Evolutionary conservation across 2,888 invertebrate genomes (phyloP).

Genomic region (Melinaea menophilus): DNA sequence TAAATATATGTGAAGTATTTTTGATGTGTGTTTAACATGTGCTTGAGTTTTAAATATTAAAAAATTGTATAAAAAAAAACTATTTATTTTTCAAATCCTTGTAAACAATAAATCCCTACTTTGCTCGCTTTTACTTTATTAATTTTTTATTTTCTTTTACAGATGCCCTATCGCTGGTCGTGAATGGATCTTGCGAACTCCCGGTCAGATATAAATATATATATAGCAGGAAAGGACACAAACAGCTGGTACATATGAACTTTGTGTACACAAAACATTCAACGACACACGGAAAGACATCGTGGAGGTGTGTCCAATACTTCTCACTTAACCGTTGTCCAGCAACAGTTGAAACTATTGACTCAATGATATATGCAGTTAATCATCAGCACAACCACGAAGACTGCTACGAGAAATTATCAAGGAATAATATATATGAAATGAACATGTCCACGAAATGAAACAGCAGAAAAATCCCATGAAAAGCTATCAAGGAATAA

Average conservation of each 20-base stretch:
- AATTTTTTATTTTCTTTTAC: slow-evolving; percentile 39
- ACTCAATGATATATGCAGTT: slow-evolving; percentile 68
- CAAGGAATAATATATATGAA: slow-evolving; percentile 71
- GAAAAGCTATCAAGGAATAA: too few relatives aligned
- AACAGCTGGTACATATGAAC: slow-evolving; percentile 74
- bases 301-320: slow-evolving; percentile 75
- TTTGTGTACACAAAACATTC: slow-evolving; percentile 76
- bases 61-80: slow-evolving; percentile 17
- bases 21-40: slow-evolving; percentile 32
- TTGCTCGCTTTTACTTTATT: neutral
- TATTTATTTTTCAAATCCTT: neutral
- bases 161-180: slow-evolving; percentile 70
- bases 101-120: neutral
- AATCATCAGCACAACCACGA: slow-evolving; percentile 75
- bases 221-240: slow-evolving; percentile 75
- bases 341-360: slow-evolving; percentile 73
- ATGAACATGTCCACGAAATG: slow-evolving; percentile 65
- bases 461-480: slow-evolving; percentile 20
- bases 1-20: slow-evolving; percentile 24
- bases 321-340: slow-evolving; percentile 75
- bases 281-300: slow-evolving; percentile 73
- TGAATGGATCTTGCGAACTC: slow-evolving; percentile 63
- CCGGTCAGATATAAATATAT: slow-evolving; percentile 72
- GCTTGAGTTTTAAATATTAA: slow-evolving; percentile 29
- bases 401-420: slow-evolving; percentile 68